Evolutionary conservation across 2,888 invertebrate genomes (phyloP).

Genomic region (Cantharis rufa): DNA sequence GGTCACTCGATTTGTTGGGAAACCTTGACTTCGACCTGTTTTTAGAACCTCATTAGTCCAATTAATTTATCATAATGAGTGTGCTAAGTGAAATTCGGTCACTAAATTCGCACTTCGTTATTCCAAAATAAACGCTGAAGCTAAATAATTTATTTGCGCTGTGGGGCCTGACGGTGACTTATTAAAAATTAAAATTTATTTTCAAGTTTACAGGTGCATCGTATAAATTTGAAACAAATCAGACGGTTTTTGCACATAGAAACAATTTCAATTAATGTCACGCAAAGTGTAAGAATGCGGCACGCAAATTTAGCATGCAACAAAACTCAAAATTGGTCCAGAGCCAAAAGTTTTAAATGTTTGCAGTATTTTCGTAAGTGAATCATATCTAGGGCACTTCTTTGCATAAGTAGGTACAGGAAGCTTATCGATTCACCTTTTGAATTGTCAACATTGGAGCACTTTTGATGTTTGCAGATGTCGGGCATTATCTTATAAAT

Average conservation of each 20-base stretch:
- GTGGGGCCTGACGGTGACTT: background rate
- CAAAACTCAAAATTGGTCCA: conserved; percentile 17
- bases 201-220: conserved; percentile 10
- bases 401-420: conserved; percentile 17
- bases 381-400: conserved; percentile 28
- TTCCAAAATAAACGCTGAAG: background rate
- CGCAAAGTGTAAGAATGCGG: conserved; percentile 17
- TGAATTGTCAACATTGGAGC: background rate
- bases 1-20: background rate
- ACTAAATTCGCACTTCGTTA: background rate
- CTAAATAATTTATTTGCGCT: background rate
- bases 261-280: conserved; percentile 13
- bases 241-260: background rate
- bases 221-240: conserved; percentile 12
- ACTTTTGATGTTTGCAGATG: background rate
- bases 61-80: background rate
- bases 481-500: background rate
- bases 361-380: conserved; percentile 29
- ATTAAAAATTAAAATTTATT: conserved; percentile 7
- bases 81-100: background rate
- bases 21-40: background rate
- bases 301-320: conserved; percentile 26
- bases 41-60: background rate
- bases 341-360: conserved; percentile 29
- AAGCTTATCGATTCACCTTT: conserved; percentile 10